Conservation (phyloP, 2,888 invertebrate species). For the Pollenia labialis region DNA sequence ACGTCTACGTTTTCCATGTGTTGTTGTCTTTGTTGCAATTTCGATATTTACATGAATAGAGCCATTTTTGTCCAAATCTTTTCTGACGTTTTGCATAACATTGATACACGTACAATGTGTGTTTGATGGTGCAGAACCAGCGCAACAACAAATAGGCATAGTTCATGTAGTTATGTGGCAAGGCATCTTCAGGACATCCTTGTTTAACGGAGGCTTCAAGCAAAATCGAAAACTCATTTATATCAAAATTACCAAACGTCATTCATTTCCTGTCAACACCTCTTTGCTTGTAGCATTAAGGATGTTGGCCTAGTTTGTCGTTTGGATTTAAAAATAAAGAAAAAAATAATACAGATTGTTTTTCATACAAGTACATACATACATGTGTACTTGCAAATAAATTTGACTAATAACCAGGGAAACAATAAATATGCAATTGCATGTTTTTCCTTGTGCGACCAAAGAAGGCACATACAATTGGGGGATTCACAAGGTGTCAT, state of each 20-base stretch:
- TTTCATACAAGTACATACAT: no score
- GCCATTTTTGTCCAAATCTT: no score
- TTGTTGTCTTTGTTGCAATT: neutral
- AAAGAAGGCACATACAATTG: no score
- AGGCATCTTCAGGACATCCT: slow-evolving; percentile 15
- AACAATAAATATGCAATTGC: no score
- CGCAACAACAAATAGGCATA: no score
- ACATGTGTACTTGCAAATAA: no score
- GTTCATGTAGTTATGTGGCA: slow-evolving; percentile 10
- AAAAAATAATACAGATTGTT: no score
- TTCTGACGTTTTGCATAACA: neutral
- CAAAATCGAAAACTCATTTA: slow-evolving; percentile 1
- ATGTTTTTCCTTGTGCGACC: no score
- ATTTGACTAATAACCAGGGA: no score
- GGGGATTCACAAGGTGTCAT: no score
- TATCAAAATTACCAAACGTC: slow-evolving; percentile 27
- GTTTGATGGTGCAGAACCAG: neutral
- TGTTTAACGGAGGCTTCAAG: slow-evolving; percentile 23
- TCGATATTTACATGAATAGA: neutral
- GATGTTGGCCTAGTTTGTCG: slow-evolving; percentile 27
- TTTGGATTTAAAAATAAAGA: neutral
- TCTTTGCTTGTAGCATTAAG: neutral
- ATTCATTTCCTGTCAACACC: slow-evolving; percentile 29
- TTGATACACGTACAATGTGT: neutral
- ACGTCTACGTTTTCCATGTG: neutral